Conservation (phyloP, 2,113 vertebrate genomes). For the Pungitius pungitius region DNA sequence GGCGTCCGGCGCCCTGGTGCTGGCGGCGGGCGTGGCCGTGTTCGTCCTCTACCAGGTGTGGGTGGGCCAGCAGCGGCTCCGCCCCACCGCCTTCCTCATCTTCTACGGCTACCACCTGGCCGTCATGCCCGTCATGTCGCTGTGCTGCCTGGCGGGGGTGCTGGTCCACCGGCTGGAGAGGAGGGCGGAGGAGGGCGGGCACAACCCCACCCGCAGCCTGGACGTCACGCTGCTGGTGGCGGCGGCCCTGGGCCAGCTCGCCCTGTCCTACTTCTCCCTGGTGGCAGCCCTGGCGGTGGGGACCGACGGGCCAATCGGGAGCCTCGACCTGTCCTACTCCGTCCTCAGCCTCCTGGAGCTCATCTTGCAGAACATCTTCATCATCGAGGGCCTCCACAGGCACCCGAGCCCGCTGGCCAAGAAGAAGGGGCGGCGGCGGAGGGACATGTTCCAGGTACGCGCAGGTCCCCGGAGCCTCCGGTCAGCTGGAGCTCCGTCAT, state of each 20-base stretch:
- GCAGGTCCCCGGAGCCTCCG: not conserved
- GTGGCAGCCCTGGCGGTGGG: conserved; percentile 84
- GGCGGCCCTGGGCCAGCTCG: conserved; percentile 84
- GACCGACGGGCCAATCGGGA: conserved; percentile 67
- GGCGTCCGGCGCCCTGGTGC: conserved; percentile 73
- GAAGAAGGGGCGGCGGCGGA: not conserved
- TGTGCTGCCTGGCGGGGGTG: conserved; percentile 77
- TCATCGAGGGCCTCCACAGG: conserved; percentile 88
- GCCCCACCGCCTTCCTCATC: conserved; percentile 74
- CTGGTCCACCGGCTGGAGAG: conserved; percentile 83
- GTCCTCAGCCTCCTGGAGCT: conserved; percentile 87
- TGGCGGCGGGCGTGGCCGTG: conserved; percentile 74
- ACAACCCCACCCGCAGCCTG: conserved; percentile 89
- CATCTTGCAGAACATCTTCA: conserved; percentile 90
- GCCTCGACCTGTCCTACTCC: conserved; percentile 86
- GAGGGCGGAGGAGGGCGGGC: conserved; percentile 75
- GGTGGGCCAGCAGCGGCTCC: conserved; percentile 55
- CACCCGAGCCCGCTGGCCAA: conserved; percentile 46
- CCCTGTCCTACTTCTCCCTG: conserved; percentile 89
- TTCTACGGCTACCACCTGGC: conserved; percentile 86
- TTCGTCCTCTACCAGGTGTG: conserved; percentile 89
- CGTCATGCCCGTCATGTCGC: conserved; percentile 84
- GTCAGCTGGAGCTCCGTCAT: fast-evolving
- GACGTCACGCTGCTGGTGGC: conserved; percentile 86
- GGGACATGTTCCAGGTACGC: conserved; percentile 52